These are phyloP conservation scores for Drosophila watanabei DNA, from an alignment of 1,140 invertebrate genomes.

Conservation along the genomic window DNA sequence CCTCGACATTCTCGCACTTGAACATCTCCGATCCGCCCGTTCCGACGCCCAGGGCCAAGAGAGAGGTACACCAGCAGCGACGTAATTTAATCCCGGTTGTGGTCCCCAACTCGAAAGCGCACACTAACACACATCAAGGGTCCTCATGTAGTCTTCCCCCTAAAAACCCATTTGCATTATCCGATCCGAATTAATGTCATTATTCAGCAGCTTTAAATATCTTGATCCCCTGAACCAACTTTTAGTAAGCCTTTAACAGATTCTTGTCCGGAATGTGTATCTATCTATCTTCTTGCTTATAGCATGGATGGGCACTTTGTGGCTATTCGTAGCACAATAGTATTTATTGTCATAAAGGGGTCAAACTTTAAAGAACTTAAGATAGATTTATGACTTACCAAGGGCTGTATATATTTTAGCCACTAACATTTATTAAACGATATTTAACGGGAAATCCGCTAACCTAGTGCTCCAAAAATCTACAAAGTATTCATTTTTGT, in stretches of 20 bases:
- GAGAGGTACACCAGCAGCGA: conserved; percentile 80
- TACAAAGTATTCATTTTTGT: background rate
- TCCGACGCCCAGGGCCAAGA: conserved; percentile 78
- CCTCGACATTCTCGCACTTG: conserved; percentile 75
- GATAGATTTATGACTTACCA: background rate
- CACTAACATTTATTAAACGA: background rate
- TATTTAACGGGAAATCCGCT: background rate
- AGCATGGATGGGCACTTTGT: background rate
- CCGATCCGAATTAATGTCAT: background rate
- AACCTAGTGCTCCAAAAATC: background rate
- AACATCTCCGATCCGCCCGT: conserved; percentile 73
- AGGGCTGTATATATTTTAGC: background rate
- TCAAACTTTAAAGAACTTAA: background rate
- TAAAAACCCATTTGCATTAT: background rate
- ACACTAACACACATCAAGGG: conserved; percentile 58
- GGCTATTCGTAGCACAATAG: background rate
- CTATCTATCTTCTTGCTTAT: background rate
- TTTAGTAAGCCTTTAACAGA: background rate
- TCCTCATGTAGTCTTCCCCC: conserved; percentile 29
- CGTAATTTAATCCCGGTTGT: conserved; percentile 64
- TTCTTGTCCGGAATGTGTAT: background rate
- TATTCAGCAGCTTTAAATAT: background rate
- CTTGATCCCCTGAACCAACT: background rate
- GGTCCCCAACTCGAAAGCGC: conserved; percentile 46
- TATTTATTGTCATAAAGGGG: background rate